Evolutionary conservation across 1,140 invertebrate species (phyloP).

Genomic region (Hestina assimilis): DNA sequence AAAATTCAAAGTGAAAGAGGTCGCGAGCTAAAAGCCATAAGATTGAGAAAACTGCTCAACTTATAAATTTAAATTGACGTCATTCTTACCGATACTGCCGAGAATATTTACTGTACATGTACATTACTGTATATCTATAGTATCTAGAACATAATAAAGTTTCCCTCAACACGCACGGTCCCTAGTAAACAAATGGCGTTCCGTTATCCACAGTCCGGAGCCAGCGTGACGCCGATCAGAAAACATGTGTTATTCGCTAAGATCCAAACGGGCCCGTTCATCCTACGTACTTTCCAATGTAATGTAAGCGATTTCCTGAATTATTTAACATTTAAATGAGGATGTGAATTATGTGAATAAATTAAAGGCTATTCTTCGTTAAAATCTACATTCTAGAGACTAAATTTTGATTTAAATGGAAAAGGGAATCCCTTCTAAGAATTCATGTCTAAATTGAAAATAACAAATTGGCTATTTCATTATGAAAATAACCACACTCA

Average conservation of each 20-base stretch:
- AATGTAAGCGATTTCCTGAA: slow-evolving; percentile 5
- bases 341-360: slow-evolving; percentile 10
- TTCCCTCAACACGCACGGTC: neutral
- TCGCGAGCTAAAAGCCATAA: too few relatives aligned
- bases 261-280: slow-evolving; percentile 2
- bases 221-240: slow-evolving; percentile 16
- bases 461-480: neutral
- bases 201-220: neutral
- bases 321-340: slow-evolving; percentile 20
- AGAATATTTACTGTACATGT: neutral
- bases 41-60: too few relatives aligned
- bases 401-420: too few relatives aligned
- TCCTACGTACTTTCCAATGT: neutral
- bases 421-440: too few relatives aligned
- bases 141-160: neutral
- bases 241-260: slow-evolving; percentile 14
- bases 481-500: neutral
- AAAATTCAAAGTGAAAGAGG: too few relatives aligned
- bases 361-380: slow-evolving; percentile 1
- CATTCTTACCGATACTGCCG: too few relatives aligned
- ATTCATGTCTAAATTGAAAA: too few relatives aligned
- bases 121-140: neutral
- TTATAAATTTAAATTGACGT: too few relatives aligned
- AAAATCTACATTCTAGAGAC: too few relatives aligned
- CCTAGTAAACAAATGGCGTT: neutral